These are phyloP conservation scores for Hirtodrosophila confusa DNA, from an alignment of 2,888 invertebrate species.

Conservation along the genomic window DNA sequence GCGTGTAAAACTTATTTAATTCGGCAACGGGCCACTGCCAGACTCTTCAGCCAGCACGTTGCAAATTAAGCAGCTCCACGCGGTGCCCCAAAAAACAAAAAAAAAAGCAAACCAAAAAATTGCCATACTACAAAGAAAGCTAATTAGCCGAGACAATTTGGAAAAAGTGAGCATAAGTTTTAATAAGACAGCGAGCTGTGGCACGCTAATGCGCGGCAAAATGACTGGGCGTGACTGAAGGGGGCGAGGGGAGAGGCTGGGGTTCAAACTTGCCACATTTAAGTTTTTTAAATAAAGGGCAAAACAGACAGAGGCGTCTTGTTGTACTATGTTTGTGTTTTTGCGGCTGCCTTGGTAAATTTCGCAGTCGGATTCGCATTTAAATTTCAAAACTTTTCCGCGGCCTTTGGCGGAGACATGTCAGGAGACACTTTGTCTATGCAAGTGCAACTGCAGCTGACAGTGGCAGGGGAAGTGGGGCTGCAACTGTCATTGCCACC, in stretches of 20 bases:
- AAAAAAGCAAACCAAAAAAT: conserved; percentile 2
- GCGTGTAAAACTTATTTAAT: conserved; percentile 59
- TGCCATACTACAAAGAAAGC: conserved; percentile 39
- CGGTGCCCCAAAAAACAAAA: conserved; percentile 12
- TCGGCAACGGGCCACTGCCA: conserved; percentile 34
- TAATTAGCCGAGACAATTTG: conserved; percentile 71
- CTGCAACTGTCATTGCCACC: conserved; percentile 13
- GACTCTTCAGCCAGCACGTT: conserved; percentile 24
- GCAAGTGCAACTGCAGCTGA: conserved; percentile 33
- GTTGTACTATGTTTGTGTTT: neutral
- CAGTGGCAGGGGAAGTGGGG: neutral
- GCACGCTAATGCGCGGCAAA: conserved; percentile 42
- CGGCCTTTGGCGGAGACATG: conserved; percentile 13
- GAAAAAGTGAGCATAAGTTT: conserved; percentile 62
- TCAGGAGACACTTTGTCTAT: conserved; percentile 37
- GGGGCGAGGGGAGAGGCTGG: neutral
- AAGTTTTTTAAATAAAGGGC: conserved; percentile 39
- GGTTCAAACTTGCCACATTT: conserved; percentile 50
- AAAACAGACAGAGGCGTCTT: neutral
- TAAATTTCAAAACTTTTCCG: conserved; percentile 70
- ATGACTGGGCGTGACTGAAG: conserved; percentile 43
- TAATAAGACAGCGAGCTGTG: conserved; percentile 51
- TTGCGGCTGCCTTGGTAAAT: conserved; percentile 38
- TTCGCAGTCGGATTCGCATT: conserved; percentile 68
- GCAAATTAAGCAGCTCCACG: conserved; percentile 46